Base-by-base conservation (phyloP, 2,113 vertebrate genomes). In the Dromaius novaehollandiae region DNA sequence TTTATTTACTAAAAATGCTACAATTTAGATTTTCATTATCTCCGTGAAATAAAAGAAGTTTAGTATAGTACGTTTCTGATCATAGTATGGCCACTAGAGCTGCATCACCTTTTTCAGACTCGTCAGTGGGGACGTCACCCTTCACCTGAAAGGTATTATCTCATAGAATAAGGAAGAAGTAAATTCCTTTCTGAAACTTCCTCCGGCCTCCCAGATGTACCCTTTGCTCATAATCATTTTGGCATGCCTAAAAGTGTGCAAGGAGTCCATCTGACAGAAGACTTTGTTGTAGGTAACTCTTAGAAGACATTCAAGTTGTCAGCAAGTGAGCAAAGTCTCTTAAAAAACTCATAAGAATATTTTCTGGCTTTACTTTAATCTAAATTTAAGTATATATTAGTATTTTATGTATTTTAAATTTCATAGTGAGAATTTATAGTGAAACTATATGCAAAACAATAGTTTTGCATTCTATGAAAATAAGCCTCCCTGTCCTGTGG, bases 201-300 rank as follows among this genome's bases (percentile, higher is more conserved):
- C 11, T 44, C 5, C 20, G 53, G 42, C 42, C 36, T 87, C 80
- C 48, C 32, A 65, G 74, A 78, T 87, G 18, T 42, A 73, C 38
- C 2, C 26, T 13, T 46, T 77, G 53, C 25, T 81, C 16, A 19
- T 42, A 16, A 36, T 30, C 14, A 48, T 30, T 71, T 46, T 40
- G 71, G 26, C 12, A 56, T 1, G 0, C 11, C 32, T 58, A 9
- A 68, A 71, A 32, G 5, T 75, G 7, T 65, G 26, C 0, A 0
- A 11, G 5, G 6, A 25, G 13, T 53, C 40, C 40, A 3, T 84
- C 11, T 89, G 36, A 89, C 58, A 60, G 24, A 78, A 60, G 28
- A 19, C 68, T 77, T 10, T 0, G 44, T 46, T 46, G 44, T 46
- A 46, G 14, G 44, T 46, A 46, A 46, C 44, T 46, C 44, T 46